Percentiles rank a stretch among this genome's conserved stretches.
Conservation (phyloP, 2,113 vertebrate genomes). For the Perca fluviatilis region DNA sequence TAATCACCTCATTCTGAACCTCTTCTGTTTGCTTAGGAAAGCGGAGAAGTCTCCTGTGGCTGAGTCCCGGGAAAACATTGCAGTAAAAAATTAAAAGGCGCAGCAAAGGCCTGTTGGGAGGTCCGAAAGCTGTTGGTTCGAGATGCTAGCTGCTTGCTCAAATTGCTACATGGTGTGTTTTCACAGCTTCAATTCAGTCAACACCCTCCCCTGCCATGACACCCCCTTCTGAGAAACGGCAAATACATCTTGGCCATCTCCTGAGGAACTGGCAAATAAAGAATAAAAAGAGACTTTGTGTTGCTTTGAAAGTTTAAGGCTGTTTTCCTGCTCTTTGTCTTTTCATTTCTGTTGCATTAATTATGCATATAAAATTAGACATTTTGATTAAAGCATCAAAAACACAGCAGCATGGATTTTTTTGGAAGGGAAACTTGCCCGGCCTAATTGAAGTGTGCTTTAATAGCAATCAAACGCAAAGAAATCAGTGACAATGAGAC, state of each 20-base stretch:
- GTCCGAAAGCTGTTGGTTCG: constrained; percentile 51
- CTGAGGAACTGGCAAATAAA: constrained; percentile 49
- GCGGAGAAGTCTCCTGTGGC: constrained; percentile 26
- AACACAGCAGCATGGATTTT: constrained; percentile 49
- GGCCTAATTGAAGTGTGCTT: constrained; percentile 67
- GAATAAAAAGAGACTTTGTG: constrained; percentile 53
- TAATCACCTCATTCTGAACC: constrained; percentile 70
- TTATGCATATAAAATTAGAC: constrained; percentile 69
- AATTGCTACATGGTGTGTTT: constrained; percentile 65
- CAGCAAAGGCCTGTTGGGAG: constrained; percentile 50
- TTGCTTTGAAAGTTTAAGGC: constrained; percentile 65
- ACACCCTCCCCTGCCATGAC: constrained; percentile 24
- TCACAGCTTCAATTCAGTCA: constrained; percentile 69
- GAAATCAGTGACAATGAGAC: constrained; percentile 43
- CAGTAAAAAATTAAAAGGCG: constrained; percentile 29
- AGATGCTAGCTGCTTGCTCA: constrained; percentile 58
- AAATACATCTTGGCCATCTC: constrained; percentile 46
- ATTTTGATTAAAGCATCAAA: constrained; percentile 73
- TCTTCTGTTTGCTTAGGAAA: constrained; percentile 54
- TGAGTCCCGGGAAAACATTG: constrained; percentile 15
- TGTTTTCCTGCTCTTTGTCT: constrained; percentile 11
- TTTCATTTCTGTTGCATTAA: constrained; percentile 67
- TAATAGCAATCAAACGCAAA: constrained; percentile 70
- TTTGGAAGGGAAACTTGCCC: constrained; percentile 42
- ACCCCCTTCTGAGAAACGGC: constrained; percentile 31